Percentiles rank a stretch among this genome's conserved stretches.
These are phyloP conservation scores for Pristionchus japonicus DNA, from an alignment of 2,888 invertebrate species.

Conservation along the genomic window DNA sequence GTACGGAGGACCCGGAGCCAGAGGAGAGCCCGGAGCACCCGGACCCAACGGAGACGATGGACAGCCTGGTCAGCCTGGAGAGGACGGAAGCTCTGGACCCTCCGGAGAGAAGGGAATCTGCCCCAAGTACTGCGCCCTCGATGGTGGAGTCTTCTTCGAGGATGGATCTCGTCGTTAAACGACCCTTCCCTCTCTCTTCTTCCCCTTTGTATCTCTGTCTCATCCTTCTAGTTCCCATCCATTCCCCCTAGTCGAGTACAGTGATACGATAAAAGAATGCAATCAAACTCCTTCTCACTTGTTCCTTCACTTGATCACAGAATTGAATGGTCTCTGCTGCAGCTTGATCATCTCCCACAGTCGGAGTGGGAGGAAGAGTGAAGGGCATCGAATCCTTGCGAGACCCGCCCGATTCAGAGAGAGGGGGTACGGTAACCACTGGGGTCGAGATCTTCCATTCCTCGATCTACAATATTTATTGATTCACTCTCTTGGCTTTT, in stretches of 20 bases:
- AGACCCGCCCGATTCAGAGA: constrained; percentile 57
- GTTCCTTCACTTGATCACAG: constrained; percentile 68
- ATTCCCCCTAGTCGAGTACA: constrained; percentile 24
- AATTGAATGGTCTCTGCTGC: constrained; percentile 67
- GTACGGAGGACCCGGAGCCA: constrained; percentile 29
- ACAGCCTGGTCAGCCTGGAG: constrained; percentile 43
- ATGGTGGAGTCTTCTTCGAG: constrained; percentile 48
- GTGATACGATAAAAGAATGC: constrained; percentile 5
- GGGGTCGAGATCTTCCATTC: constrained; percentile 68
- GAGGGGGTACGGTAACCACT: constrained; percentile 68
- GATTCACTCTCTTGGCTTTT: neutral
- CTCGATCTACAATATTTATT: constrained; percentile 49
- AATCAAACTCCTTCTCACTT: constrained; percentile 53
- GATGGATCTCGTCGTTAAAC: constrained; percentile 48
- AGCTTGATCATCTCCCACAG: constrained; percentile 50
- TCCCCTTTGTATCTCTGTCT: constrained; percentile 25
- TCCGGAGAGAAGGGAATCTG: constrained; percentile 48
- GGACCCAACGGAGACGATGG: constrained; percentile 44
- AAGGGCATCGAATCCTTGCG: constrained; percentile 38
- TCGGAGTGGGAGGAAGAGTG: constrained; percentile 36
- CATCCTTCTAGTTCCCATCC: neutral
- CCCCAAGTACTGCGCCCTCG: constrained; percentile 49
- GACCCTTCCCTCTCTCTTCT: neutral
- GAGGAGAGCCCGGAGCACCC: constrained; percentile 34
- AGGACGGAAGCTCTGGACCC: neutral